Conservation (phyloP, 2,113 vertebrate species). For the Paedocypris sp. region DNA sequence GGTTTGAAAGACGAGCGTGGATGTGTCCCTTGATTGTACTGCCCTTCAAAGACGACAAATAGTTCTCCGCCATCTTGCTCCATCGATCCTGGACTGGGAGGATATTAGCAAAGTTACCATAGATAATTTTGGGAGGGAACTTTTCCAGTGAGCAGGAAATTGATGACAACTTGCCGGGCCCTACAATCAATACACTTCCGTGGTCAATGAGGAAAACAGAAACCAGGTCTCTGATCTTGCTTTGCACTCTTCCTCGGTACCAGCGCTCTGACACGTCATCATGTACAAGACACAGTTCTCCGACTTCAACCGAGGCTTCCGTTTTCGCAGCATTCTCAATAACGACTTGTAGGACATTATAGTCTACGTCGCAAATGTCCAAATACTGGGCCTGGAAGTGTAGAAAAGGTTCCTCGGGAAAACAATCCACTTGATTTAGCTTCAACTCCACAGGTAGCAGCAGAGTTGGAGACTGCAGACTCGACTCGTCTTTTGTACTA, state of each 20-base stretch:
- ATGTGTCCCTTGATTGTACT: slow-evolving; percentile 64
- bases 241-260: slow-evolving; percentile 79
- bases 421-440: slow-evolving; percentile 69
- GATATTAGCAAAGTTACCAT: slow-evolving; percentile 78
- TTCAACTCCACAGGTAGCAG: slow-evolving; percentile 65
- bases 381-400: slow-evolving; percentile 72
- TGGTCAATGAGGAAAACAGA: slow-evolving; percentile 74
- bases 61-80: slow-evolving; percentile 59
- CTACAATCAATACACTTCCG: slow-evolving; percentile 64
- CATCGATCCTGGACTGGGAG: slow-evolving; percentile 64
- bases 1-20: slow-evolving; percentile 63
- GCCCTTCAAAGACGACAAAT: slow-evolving; percentile 70
- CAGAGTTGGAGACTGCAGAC: slow-evolving; percentile 32
- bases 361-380: slow-evolving; percentile 69
- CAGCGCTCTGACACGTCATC: slow-evolving; percentile 64
- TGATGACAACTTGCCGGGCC: slow-evolving; percentile 53
- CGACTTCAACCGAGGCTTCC: slow-evolving; percentile 46
- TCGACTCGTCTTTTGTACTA: slow-evolving; percentile 56
- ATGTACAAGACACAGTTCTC: slow-evolving; percentile 76
- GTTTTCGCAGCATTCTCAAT: slow-evolving; percentile 70
- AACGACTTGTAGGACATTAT: slow-evolving; percentile 73
- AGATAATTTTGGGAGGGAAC: slow-evolving; percentile 72
- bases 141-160: slow-evolving; percentile 66
- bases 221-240: slow-evolving; percentile 48
- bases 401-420: slow-evolving; percentile 64